Evolutionary conservation across 2,113 vertebrate species (phyloP).

Genomic region (Mustela lutreola): DNA sequence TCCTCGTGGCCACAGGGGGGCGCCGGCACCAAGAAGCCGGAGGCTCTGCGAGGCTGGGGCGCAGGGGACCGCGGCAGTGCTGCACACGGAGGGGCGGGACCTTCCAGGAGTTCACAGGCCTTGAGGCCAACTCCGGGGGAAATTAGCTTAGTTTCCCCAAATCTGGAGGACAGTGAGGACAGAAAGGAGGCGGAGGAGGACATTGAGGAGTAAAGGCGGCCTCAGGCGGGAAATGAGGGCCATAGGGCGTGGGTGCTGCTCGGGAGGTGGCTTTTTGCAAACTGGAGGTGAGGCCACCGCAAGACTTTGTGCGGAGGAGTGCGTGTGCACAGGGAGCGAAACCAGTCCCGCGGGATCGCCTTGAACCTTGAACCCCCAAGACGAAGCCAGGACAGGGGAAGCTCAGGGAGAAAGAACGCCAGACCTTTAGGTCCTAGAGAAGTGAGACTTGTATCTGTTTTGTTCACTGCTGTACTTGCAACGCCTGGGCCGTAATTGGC

Average conservation of each 20-base stretch:
- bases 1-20: neutral
- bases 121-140: no score
- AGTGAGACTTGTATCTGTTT: neutral
- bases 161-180: neutral
- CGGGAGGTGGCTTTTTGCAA: neutral
- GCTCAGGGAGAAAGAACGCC: neutral
- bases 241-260: rapidly evolving
- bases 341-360: neutral
- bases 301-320: neutral
- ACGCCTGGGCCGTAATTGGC: neutral
- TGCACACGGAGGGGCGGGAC: neutral
- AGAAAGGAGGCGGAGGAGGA: neutral
- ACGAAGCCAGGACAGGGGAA: neutral
- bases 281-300: neutral
- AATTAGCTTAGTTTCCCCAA: neutral
- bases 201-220: neutral
- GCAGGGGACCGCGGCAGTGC: rapidly evolving
- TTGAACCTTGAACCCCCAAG: neutral
- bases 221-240: rapidly evolving
- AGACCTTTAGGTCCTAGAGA: neutral
- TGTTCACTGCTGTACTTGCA: neutral
- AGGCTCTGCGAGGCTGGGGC: neutral
- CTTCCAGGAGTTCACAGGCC: neutral
- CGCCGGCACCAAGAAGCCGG: neutral
- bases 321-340: neutral